phyloP scores from a whole-genome alignment of 2,888 invertebrate genomes.

The Orthosia cruda region DNA sequence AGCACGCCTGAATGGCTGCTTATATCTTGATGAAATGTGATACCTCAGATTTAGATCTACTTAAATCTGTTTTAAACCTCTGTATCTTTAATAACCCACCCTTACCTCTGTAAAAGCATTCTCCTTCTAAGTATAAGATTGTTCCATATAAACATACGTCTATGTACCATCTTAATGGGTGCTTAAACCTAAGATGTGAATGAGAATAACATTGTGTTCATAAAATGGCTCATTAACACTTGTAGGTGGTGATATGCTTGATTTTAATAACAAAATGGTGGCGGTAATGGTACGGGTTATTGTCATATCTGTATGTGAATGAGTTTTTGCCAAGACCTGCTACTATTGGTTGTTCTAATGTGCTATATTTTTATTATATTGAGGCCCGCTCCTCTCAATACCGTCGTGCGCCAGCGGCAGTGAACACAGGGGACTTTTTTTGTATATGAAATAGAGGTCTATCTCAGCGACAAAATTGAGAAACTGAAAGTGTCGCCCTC shows the following conservation, averaged over 20 bases:
- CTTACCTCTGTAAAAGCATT: neutral
- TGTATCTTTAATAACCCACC: neutral
- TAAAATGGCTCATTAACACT: constrained; percentile 58
- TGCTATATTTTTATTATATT: too few relatives aligned
- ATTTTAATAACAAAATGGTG: constrained; percentile 50
- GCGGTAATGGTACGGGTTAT: constrained; percentile 1
- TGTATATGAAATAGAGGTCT: too few relatives aligned
- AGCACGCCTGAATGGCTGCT: too few relatives aligned
- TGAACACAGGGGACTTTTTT: too few relatives aligned
- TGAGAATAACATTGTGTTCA: constrained; percentile 42
- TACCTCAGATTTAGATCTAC: neutral
- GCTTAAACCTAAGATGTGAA: constrained; percentile 47
- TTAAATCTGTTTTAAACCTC: neutral
- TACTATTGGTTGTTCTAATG: neutral
- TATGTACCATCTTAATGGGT: constrained; percentile 32
- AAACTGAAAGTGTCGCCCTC: too few relatives aligned
- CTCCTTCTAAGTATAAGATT: neutral
- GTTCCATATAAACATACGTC: constrained; percentile 1
- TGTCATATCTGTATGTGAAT: constrained; percentile 12
- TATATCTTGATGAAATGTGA: too few relatives aligned
- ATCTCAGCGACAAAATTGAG: too few relatives aligned
- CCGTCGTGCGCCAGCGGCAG: too few relatives aligned
- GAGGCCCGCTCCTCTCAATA: too few relatives aligned
- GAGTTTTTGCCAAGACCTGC: neutral
- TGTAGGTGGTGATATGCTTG: constrained; percentile 37